Base-by-base conservation (phyloP, 2,797 vertebrate species). In the Epinephelus malabaricus region DNA sequence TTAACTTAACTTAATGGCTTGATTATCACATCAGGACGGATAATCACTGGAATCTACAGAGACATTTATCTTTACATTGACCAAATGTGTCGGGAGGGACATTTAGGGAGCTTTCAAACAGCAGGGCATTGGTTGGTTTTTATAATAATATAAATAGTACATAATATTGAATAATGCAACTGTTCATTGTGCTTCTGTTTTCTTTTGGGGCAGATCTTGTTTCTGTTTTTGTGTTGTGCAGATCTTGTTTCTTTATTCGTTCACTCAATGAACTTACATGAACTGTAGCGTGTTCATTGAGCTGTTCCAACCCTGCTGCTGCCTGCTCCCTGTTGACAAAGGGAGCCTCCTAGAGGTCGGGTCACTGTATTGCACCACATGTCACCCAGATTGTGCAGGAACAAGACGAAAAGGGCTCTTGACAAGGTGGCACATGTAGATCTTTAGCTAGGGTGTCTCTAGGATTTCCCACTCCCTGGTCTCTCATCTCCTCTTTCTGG, bases 1-100 rank as follows among this genome's bases (percentile, higher is more conserved):
- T 89, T 25, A 25, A 25, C 25, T 91, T 86, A 67, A 89, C 69
- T 86, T 87, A 90, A 87, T 69, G 83, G 54, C 56, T 81, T 83
- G 58, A 88, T 88, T 85, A 81, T 89, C 81, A 77, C 84, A 88
- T 90, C 61, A 91, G 81, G 83, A 73, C 27, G 64, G 75, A 88
- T 91, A 88, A 91, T 89, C 59, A 65, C 25, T 74, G 53, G 46
- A 76, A 55, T 79, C 78, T 60, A 23, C 38, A 45, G 73, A 79
- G 79, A 83, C 79, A 23, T 76, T 78, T 49, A 73, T 76, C 69
- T 15, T 27, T 47, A 50, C 15, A 67, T 81, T 82, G 61, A 84
- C 34, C 51, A 21, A 80, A 64, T 66, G 56, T 66, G 72, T 27
- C 73, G 82, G 61, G 27, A 62, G 19, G 53, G 51, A 63, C 62